Percentiles rank a stretch among this genome's conserved stretches.
Evolutionary conservation across 2,888 invertebrate genomes (phyloP).

Genomic region (Cylloceria caligata): DNA sequence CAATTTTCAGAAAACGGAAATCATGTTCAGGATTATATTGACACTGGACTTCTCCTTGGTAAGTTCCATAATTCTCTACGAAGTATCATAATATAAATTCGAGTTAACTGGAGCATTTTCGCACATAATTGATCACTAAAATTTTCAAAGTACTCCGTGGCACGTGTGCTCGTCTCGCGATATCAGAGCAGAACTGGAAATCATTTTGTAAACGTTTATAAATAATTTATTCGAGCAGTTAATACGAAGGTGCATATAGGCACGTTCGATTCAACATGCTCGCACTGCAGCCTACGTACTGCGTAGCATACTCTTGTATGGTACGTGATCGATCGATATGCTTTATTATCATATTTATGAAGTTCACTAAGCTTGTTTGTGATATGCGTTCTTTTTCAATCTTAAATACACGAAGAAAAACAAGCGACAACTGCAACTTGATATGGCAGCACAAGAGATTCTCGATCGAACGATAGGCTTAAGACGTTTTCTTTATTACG

Average conservation of each 20-base stretch:
- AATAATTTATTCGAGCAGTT: not conserved
- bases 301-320: constrained; percentile 6
- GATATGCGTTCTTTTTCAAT: not conserved
- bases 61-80: not conserved
- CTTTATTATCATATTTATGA: constrained; percentile 49
- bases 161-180: not conserved
- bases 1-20: constrained; percentile 47
- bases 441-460: not conserved
- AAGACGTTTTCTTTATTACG: too few relatives aligned
- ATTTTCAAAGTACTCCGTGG: not conserved
- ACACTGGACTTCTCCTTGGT: constrained; percentile 4
- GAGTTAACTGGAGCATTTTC: not conserved
- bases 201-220: not conserved
- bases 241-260: constrained; percentile 5
- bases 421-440: too few relatives aligned
- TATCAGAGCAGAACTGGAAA: not conserved
- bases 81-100: not conserved
- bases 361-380: constrained; percentile 2
- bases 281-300: not conserved
- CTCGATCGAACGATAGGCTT: too few relatives aligned
- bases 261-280: constrained; percentile 1
- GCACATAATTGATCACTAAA: not conserved
- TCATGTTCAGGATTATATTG: constrained; percentile 28
- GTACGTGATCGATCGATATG: constrained; percentile 7
- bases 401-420: not conserved